These are phyloP conservation scores for Petrophora chlorosata DNA, from an alignment of 2,888 invertebrate species.

Conservation along the genomic window DNA sequence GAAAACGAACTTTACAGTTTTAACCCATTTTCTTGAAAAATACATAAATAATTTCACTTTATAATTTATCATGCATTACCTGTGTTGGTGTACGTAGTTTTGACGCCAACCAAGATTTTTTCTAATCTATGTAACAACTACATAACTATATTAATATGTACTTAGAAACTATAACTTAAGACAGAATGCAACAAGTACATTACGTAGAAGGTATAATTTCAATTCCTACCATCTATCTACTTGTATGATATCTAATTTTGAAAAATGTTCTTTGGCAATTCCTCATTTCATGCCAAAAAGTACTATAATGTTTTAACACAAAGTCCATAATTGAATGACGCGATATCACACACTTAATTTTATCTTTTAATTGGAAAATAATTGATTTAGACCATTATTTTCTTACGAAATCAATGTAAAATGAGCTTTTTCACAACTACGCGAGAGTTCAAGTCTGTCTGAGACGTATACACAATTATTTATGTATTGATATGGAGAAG, in stretches of 20 bases:
- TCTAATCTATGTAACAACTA: too few species aligned
- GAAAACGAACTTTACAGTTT: too few species aligned
- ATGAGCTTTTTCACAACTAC: slow-evolving; percentile 31
- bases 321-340: slow-evolving; percentile 27
- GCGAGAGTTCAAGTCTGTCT: slow-evolving; percentile 18
- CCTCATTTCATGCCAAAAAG: slow-evolving; percentile 24
- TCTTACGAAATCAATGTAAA: slow-evolving; percentile 33
- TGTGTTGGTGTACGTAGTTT: too few species aligned
- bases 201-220: background rate
- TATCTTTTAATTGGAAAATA: slow-evolving; percentile 61
- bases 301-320: slow-evolving; percentile 11
- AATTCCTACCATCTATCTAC: background rate
- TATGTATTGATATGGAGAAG: background rate
- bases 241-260: background rate
- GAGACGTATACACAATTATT: background rate
- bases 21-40: too few species aligned
- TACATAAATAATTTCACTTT: too few species aligned
- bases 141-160: too few species aligned
- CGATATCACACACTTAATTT: slow-evolving; percentile 29
- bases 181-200: too few species aligned
- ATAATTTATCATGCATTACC: too few species aligned
- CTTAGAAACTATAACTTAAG: too few species aligned
- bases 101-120: too few species aligned
- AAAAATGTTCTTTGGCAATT: slow-evolving; percentile 20
- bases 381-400: slow-evolving; percentile 58